Evolutionary conservation across 1,140 invertebrate genomes (phyloP).

Genomic region (Stenopsyche tienmushanensis): DNA sequence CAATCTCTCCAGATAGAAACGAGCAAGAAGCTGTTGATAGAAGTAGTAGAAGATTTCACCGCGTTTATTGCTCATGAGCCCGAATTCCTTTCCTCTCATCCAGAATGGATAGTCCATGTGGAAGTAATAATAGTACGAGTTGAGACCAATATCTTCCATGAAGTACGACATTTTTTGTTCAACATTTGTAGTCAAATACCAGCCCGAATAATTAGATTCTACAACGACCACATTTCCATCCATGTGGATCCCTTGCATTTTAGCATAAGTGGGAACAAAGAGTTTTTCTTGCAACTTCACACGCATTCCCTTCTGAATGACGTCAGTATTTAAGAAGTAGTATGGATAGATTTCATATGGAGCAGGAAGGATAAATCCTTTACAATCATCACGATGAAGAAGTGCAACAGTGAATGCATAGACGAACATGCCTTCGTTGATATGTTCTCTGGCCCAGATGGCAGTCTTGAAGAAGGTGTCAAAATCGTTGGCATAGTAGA

Average conservation of each 20-base stretch:
- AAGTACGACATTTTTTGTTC: slow-evolving; percentile 70
- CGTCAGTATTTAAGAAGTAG: slow-evolving; percentile 55
- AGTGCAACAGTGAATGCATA: slow-evolving; percentile 56
- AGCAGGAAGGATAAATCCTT: slow-evolving; percentile 54
- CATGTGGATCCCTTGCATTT: slow-evolving; percentile 51
- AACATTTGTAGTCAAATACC: slow-evolving; percentile 54
- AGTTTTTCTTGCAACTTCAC: slow-evolving; percentile 53
- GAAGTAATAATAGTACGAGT: slow-evolving; percentile 69
- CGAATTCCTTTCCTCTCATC: slow-evolving; percentile 59
- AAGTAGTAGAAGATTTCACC: slow-evolving; percentile 63
- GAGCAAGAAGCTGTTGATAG: slow-evolving; percentile 63
- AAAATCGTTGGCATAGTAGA: slow-evolving; percentile 59
- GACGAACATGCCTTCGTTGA: slow-evolving; percentile 58
- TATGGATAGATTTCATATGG: slow-evolving; percentile 59
- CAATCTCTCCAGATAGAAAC: slow-evolving; percentile 69
- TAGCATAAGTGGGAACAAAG: slow-evolving; percentile 5
- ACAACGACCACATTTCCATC: slow-evolving; percentile 44
- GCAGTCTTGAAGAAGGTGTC: slow-evolving; percentile 58
- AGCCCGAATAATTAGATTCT: slow-evolving; percentile 58
- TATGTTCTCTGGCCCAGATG: slow-evolving; percentile 52
- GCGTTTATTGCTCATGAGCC: slow-evolving; percentile 56
- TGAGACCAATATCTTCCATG: slow-evolving; percentile 69
- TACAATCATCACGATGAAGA: slow-evolving; percentile 52
- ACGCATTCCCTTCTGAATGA: slow-evolving; percentile 56
- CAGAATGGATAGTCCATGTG: slow-evolving; percentile 68